Percentiles rank a stretch among this genome's conserved stretches.
Conservation (phyloP, 2,113 vertebrate genomes). For the Delphinapterus leucas region DNA sequence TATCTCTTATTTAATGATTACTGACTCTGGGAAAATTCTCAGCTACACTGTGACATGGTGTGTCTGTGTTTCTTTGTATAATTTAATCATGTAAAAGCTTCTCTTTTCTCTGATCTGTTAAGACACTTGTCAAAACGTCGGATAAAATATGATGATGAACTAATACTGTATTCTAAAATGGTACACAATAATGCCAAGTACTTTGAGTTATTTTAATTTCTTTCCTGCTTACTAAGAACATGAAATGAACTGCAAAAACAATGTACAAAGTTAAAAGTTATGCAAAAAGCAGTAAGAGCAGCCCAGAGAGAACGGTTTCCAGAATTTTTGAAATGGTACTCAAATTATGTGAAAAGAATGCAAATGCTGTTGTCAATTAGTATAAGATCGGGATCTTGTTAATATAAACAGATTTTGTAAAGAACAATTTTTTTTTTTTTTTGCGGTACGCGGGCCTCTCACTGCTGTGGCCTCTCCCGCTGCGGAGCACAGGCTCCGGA, state of each 20-base stretch:
- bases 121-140: constrained; percentile 64
- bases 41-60: not conserved
- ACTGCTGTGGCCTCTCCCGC: no score
- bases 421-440: not conserved
- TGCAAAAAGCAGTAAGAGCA: not conserved
- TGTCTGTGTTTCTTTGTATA: constrained; percentile 2
- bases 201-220: constrained; percentile 27
- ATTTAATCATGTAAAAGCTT: constrained; percentile 45
- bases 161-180: constrained; percentile 39
- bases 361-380: not conserved
- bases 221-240: constrained; percentile 19
- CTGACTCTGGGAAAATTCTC: not conserved
- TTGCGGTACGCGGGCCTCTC: no score
- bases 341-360: not conserved
- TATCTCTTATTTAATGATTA: not conserved
- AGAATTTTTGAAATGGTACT: not conserved
- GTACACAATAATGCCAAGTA: constrained; percentile 9
- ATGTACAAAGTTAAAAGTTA: constrained; percentile 25
- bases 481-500: no score
- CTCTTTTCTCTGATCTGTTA: constrained; percentile 40
- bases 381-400: not conserved
- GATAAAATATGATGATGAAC: constrained; percentile 47
- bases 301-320: not conserved
- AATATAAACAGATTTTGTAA: not conserved
- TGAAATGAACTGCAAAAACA: not conserved